phyloP scores from a whole-genome alignment of 1,140 invertebrate species.

The Scaptodrosophila lebanonensis region DNA sequence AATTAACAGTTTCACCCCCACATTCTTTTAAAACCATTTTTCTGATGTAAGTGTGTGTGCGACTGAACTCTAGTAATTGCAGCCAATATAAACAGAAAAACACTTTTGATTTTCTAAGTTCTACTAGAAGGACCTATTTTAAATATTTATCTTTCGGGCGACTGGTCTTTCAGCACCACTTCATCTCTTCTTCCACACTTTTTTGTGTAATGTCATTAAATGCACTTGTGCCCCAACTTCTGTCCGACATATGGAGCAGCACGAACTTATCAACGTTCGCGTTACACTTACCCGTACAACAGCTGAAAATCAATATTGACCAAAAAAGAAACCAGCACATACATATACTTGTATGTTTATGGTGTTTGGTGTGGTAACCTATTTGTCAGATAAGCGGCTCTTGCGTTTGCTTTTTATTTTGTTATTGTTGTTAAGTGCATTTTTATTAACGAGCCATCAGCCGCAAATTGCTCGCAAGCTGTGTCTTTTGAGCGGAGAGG shows the following conservation, averaged over 20 bases:
- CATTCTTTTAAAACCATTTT: too few relatives aligned
- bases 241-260: slow-evolving; percentile 30
- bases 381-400: slow-evolving; percentile 38
- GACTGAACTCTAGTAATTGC: too few relatives aligned
- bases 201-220: slow-evolving; percentile 68
- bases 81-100: too few relatives aligned
- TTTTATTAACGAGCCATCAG: slow-evolving; percentile 28
- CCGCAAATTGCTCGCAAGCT: slow-evolving; percentile 14
- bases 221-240: slow-evolving; percentile 57
- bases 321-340: slow-evolving; percentile 27
- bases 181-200: slow-evolving; percentile 16
- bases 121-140: too few relatives aligned
- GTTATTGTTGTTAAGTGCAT: slow-evolving; percentile 15
- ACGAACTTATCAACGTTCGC: slow-evolving; percentile 48
- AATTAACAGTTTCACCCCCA: too few relatives aligned
- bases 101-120: too few relatives aligned
- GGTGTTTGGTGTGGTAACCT: slow-evolving; percentile 21
- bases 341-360: slow-evolving; percentile 15
- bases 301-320: slow-evolving; percentile 59
- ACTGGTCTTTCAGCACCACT: too few relatives aligned
- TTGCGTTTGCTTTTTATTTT: slow-evolving; percentile 1
- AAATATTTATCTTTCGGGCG: too few relatives aligned
- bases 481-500: background rate
- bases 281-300: slow-evolving; percentile 24
- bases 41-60: too few relatives aligned